phyloP scores from a whole-genome alignment of 2,797 vertebrate genomes.

The Chiloscyllium punctatum region DNA sequence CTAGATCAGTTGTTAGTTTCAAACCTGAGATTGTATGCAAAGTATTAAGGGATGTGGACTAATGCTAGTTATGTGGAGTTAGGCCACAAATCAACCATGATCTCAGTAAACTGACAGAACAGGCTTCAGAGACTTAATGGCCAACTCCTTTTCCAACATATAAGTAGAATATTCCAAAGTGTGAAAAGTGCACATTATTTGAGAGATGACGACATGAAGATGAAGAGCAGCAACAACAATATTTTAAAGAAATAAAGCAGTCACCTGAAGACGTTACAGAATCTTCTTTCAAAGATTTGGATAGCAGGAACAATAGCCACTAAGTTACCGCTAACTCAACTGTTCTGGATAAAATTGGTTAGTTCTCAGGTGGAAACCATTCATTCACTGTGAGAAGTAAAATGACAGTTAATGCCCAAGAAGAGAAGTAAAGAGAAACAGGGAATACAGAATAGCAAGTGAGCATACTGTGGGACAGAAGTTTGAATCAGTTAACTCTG shows the following conservation, averaged over 20 bases:
- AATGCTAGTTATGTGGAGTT: no score
- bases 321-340: not conserved
- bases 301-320: not conserved
- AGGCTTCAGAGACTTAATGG: no score
- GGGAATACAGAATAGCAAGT: not conserved
- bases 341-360: not conserved
- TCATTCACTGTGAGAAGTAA: not conserved
- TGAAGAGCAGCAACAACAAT: not conserved
- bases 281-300: not conserved
- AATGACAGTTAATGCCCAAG: not conserved
- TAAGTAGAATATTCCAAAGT: not conserved
- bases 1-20: not conserved
- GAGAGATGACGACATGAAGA: not conserved
- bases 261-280: not conserved
- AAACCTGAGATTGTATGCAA: not conserved
- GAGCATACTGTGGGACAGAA: not conserved
- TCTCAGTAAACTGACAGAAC: no score
- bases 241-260: not conserved
- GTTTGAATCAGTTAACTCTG: not conserved
- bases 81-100: no score
- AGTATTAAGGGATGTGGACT: no score
- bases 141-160: not conserved
- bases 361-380: not conserved
- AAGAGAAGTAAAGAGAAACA: not conserved
- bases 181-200: not conserved